Evolutionary conservation across 92 coral and sea anemone species (phyloP).

Genomic region (Chrysogorgia sp.): DNA sequence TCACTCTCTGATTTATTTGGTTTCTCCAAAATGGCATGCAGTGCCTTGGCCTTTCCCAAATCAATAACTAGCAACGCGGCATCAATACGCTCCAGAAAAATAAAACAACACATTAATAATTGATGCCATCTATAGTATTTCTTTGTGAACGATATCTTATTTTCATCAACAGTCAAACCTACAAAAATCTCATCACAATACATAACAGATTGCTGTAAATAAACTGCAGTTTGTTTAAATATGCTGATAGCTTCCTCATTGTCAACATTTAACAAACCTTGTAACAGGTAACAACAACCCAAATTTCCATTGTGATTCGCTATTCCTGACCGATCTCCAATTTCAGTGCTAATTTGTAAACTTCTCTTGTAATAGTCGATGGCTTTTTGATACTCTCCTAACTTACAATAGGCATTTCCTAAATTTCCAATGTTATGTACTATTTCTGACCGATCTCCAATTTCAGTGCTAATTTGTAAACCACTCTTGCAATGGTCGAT

Average conservation of each 20-base stretch:
- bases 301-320: no score
- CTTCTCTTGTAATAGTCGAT: no score
- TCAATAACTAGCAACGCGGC: constrained; percentile 48
- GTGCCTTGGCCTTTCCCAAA: constrained; percentile 46
- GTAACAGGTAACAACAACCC: neutral
- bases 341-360: no score
- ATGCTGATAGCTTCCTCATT: neutral
- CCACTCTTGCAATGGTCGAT: no score
- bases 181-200: neutral
- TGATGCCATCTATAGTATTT: neutral
- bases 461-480: no score
- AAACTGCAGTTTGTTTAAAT: neutral
- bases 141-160: neutral
- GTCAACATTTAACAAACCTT: no score
- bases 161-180: neutral
- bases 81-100: constrained; percentile 17
- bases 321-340: no score
- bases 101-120: neutral
- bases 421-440: no score
- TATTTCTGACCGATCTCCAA: no score
- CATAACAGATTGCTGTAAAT: neutral
- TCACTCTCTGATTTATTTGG: neutral
- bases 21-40: constrained; percentile 18
- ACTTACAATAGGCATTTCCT: no score
- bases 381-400: no score